Conservation (phyloP, 2,113 vertebrate genomes). For the Dinomys branickii region DNA sequence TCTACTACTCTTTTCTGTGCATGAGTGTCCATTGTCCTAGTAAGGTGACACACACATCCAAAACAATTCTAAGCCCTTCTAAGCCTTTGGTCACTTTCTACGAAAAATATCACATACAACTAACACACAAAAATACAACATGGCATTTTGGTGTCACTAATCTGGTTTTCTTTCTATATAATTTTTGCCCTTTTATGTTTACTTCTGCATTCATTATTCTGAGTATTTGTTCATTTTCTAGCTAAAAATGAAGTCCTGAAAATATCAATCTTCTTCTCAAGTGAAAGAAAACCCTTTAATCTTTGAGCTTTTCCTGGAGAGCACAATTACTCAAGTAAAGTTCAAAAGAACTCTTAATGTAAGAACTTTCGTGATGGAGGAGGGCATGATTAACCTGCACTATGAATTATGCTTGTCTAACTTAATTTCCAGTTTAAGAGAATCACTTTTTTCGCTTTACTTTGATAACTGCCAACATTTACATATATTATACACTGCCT, state of each 20-base stretch:
- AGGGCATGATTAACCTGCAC: slow-evolving; percentile 37
- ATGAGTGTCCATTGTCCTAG: neutral
- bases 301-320: slow-evolving; percentile 54
- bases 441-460: slow-evolving; percentile 43
- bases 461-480: slow-evolving; percentile 71
- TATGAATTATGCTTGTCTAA: slow-evolving; percentile 64
- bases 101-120: neutral
- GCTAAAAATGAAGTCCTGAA: slow-evolving; percentile 50
- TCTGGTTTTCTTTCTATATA: neutral
- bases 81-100: neutral
- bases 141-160: neutral
- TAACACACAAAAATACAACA: neutral
- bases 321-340: neutral
- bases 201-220: slow-evolving; percentile 41
- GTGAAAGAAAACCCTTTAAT: slow-evolving; percentile 69
- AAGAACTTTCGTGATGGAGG: slow-evolving; percentile 55
- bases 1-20: neutral
- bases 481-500: slow-evolving; percentile 57
- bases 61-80: neutral
- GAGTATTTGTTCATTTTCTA: slow-evolving; percentile 9
- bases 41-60: neutral
- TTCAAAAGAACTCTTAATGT: slow-evolving; percentile 62
- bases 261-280: slow-evolving; percentile 47
- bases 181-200: slow-evolving; percentile 35
- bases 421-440: slow-evolving; percentile 75